Base-by-base conservation (phyloP, 2,797 vertebrate genomes). In the Neosilurus hyrtlii region DNA sequence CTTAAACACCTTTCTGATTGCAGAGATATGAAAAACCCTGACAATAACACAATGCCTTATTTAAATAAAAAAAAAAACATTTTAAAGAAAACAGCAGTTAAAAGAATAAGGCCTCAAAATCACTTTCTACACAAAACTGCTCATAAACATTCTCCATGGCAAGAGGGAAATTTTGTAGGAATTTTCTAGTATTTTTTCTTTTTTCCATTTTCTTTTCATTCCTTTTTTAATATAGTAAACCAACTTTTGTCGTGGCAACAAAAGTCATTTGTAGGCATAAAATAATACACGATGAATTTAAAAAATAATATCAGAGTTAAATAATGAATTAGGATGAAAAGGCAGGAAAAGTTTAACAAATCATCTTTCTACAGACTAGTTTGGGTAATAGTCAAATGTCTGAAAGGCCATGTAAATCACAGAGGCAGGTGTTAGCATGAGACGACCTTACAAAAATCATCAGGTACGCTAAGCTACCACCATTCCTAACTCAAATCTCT, bases 371-470 rank as follows among this genome's bases (percentile, higher is more conserved):
- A 30, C 63, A 2, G 3, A 35, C 37, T 86, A 81, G 57, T 88
- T 86, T 88, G 79, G 81, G 63, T 86, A 86, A 82, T 86, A 88
- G 81, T 86, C 85, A 88, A 88, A 88, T 88, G 54, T n/a, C 62
- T 37, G 43, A 71, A 66, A 72, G 66, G 24, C 66, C 49, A 86
- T 88, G 87, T 79, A 88, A 88, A 88, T 88, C 65, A 51, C 26
- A 18, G 49, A n/a, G 43, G 20, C 82, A 43, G 57, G 51, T 82
- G 74, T 62, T 73, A 68, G 51, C 73, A 80, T 61, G 35, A 51
- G n/a, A 73, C 8, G 37, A 62, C 57, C 68, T 80, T 54, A 1
- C 11, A 22, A 49, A 62, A 71, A 72, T 63, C n/a, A 26, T 59
- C 70, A 57, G 30, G 12, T 3, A 73, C 49, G 49, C 24, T 20